Percentiles rank a stretch among this genome's conserved stretches.
Evolutionary conservation across 2,113 vertebrate species (phyloP).

Genomic region (Podarcis cretensis): DNA sequence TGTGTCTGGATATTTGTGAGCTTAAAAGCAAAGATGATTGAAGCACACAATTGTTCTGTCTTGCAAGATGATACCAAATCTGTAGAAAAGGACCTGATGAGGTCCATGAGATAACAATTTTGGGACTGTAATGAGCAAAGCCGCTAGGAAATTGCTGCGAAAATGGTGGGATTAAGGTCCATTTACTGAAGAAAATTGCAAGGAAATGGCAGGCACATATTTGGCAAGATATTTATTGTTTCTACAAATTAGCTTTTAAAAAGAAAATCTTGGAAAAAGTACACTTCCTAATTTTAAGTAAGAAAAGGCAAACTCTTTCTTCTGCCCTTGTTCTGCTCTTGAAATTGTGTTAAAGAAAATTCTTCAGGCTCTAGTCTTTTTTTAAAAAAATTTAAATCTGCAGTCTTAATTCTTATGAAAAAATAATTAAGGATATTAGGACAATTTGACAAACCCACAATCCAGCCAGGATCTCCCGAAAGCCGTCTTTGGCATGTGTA

Average conservation of each 20-base stretch:
- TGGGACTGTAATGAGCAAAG: constrained; percentile 51
- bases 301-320: constrained; percentile 13
- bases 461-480: neutral
- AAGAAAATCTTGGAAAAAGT: constrained; percentile 20
- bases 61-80: constrained; percentile 54
- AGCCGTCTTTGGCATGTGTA: neutral
- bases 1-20: constrained; percentile 54
- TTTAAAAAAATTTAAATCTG: neutral
- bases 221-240: constrained; percentile 47
- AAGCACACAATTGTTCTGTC: constrained; percentile 55
- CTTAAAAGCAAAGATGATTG: constrained; percentile 58
- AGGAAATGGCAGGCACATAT: constrained; percentile 43
- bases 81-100: constrained; percentile 54
- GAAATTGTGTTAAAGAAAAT: constrained; percentile 10
- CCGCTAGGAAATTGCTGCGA: constrained; percentile 57
- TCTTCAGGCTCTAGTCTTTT: neutral
- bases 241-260: constrained; percentile 39
- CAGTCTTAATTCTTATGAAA: neutral
- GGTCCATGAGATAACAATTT: constrained; percentile 67
- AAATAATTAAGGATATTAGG: neutral
- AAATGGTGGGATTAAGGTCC: constrained; percentile 63
- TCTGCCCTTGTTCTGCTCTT: constrained; percentile 9
- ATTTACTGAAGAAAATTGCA: constrained; percentile 64
- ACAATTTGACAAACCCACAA: neutral
- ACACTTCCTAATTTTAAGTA: constrained; percentile 26